Conservation (phyloP, 2,797 vertebrate genomes). For the Borostomias antarcticus region DNA sequence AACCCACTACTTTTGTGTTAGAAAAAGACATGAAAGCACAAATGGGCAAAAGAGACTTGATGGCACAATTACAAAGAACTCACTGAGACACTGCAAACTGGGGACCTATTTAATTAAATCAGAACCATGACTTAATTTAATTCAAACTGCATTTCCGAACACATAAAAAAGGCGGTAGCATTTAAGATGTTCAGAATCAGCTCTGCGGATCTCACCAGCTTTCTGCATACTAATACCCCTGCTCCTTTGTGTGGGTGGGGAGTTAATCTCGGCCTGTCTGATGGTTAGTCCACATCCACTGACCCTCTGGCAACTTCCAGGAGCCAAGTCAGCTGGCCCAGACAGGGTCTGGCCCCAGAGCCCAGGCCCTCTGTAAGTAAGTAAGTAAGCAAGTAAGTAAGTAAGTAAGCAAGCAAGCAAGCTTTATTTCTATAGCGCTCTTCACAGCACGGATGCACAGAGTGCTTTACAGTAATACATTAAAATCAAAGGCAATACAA, state of each 20-base stretch:
- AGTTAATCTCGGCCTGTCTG: slow-evolving; percentile 34
- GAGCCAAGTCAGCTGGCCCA: too few relatives aligned
- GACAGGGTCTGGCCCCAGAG: too few relatives aligned
- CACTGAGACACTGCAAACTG: slow-evolving; percentile 14
- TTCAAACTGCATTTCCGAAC: slow-evolving; percentile 12
- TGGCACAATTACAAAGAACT: slow-evolving; percentile 6
- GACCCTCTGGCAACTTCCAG: too few relatives aligned
- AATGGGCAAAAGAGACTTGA: neutral
- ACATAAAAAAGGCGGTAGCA: too few relatives aligned
- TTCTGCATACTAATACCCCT: slow-evolving; percentile 47
- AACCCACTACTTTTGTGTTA: neutral
- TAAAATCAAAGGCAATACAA: too few relatives aligned
- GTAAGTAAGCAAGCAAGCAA: too few relatives aligned
- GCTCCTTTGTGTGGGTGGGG: slow-evolving; percentile 48
- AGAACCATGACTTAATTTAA: neutral
- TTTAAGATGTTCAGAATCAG: neutral
- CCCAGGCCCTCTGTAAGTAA: too few relatives aligned
- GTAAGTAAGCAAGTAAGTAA: too few relatives aligned
- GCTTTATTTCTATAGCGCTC: too few relatives aligned
- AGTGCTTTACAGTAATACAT: too few relatives aligned
- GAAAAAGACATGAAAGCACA: neutral
- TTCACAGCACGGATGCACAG: too few relatives aligned
- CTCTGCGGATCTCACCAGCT: too few relatives aligned
- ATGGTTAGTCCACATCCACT: slow-evolving; percentile 28
- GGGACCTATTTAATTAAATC: slow-evolving; percentile 3